Conservation (phyloP, 2,888 invertebrate genomes). For the Limnephilus auricula region DNA sequence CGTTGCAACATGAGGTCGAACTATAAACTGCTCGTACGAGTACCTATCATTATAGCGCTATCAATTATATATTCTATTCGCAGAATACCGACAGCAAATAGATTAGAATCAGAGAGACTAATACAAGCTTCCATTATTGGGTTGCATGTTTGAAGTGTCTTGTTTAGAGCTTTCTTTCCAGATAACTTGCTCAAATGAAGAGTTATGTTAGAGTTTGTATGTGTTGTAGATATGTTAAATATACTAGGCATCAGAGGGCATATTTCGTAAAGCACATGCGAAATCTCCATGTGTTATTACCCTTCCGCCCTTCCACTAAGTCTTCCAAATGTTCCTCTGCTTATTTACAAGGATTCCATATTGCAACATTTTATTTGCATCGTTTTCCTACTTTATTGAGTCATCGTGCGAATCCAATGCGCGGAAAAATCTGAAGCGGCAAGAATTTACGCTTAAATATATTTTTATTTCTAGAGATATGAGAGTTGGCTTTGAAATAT, state of each 20-base stretch:
- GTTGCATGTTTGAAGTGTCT: background rate
- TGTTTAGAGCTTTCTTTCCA: background rate
- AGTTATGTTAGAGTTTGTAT: background rate
- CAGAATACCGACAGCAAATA: background rate
- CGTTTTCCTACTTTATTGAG: conserved; percentile 46
- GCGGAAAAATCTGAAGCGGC: conserved; percentile 39
- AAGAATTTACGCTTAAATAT: conserved; percentile 40
- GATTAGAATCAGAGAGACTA: too few species aligned
- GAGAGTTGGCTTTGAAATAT: conserved; percentile 42
- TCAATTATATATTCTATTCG: background rate
- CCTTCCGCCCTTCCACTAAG: background rate
- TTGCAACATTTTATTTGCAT: conserved; percentile 50
- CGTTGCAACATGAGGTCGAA: background rate
- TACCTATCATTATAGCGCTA: background rate
- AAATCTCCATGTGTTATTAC: conserved; percentile 10
- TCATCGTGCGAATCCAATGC: conserved; percentile 40
- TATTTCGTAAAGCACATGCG: background rate
- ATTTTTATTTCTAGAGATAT: conserved; percentile 32
- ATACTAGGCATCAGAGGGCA: background rate
- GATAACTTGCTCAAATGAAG: background rate
- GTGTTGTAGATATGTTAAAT: background rate
- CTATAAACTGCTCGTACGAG: background rate
- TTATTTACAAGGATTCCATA: conserved; percentile 49
- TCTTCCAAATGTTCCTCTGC: background rate
- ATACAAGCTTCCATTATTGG: background rate